Conservation (phyloP, 1,140 invertebrate genomes). For the Alviniconcha marisindica region DNA sequence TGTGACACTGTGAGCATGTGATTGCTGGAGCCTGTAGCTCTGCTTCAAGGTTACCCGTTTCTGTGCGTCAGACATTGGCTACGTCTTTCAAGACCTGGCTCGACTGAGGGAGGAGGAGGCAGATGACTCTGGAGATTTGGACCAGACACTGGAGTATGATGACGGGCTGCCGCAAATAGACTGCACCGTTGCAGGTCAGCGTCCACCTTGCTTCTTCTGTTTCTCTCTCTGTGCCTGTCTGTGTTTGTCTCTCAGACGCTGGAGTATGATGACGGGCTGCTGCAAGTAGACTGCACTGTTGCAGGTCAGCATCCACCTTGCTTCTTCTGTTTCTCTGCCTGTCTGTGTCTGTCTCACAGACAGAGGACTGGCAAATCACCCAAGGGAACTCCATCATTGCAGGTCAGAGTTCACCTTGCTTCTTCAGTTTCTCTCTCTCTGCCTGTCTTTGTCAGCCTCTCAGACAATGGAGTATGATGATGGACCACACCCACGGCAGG, state of each 20-base stretch:
- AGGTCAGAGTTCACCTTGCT: constrained; percentile 47
- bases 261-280: constrained; percentile 48
- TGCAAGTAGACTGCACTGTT: constrained; percentile 57
- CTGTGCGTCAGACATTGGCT: constrained; percentile 64
- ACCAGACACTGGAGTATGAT: constrained; percentile 61
- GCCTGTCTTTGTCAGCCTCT: too few relatives aligned
- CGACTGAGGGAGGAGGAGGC: constrained; percentile 54
- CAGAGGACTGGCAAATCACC: constrained; percentile 28
- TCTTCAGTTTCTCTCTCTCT: too few relatives aligned
- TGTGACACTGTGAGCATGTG: too few relatives aligned
- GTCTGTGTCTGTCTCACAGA: too few relatives aligned
- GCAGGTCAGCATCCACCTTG: constrained; percentile 47
- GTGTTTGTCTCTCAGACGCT: constrained; percentile 53
- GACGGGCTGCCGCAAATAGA: constrained; percentile 37
- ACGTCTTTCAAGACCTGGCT: constrained; percentile 64
- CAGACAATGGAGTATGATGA: constrained; percentile 59
- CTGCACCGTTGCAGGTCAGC: constrained; percentile 59
- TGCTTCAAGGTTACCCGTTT: too few relatives aligned
- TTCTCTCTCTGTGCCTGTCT: too few relatives aligned
- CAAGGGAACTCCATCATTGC: constrained; percentile 56
- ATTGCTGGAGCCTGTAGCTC: too few relatives aligned
- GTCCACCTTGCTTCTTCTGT: not conserved
- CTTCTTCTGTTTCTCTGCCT: too few relatives aligned
- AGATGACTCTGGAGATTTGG: constrained; percentile 39
- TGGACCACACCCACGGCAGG: not conserved